These are phyloP conservation scores for Nebria salina DNA, from an alignment of 2,888 invertebrate genomes.

Conservation along the genomic window DNA sequence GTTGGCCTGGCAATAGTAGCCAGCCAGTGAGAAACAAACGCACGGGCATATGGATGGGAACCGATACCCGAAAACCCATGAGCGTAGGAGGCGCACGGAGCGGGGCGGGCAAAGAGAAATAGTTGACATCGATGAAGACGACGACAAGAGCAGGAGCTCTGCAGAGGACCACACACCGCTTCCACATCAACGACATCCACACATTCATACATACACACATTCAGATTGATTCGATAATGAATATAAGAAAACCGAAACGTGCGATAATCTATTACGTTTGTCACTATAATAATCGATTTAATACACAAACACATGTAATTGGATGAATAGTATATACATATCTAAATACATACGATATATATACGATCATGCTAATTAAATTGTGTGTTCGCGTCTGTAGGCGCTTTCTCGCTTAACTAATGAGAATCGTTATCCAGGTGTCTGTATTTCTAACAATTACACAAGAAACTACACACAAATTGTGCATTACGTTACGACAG, in stretches of 20 bases:
- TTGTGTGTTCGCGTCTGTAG: neutral
- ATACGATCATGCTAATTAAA: slow-evolving; percentile 16
- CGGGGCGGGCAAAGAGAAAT: neutral
- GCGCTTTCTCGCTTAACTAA: neutral
- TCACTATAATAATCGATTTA: neutral
- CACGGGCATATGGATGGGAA: slow-evolving; percentile 3
- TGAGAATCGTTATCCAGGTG: neutral
- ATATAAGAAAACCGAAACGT: slow-evolving; percentile 10
- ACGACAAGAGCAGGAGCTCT: slow-evolving; percentile 4
- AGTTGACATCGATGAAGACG: slow-evolving; percentile 8
- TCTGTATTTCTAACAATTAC: no score
- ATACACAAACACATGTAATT: slow-evolving; percentile 16
- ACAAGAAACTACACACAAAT: neutral
- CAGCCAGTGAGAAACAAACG: no score
- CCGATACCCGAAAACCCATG: slow-evolving; percentile 6
- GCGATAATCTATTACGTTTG: slow-evolving; percentile 12
- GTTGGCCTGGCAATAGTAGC: neutral
- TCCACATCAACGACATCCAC: neutral
- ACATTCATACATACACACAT: neutral
- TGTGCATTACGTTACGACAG: neutral
- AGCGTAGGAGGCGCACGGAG: neutral
- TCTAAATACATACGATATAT: no score
- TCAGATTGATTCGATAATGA: slow-evolving; percentile 18
- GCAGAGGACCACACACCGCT: slow-evolving; percentile 10
- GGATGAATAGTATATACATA: neutral